Evolutionary conservation across 2,888 invertebrate species (phyloP).

Genomic region (Alsophila aescularia): DNA sequence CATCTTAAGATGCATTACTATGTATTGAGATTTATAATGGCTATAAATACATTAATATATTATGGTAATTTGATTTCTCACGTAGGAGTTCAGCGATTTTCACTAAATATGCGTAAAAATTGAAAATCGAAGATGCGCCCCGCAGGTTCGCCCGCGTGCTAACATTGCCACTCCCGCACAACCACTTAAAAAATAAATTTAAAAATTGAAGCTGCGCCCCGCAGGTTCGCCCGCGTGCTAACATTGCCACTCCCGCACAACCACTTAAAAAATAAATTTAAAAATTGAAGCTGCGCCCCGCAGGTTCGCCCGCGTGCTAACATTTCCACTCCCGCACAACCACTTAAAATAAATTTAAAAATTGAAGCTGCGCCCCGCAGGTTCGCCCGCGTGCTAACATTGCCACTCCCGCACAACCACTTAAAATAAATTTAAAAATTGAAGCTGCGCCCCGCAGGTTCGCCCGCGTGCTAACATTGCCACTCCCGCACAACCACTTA

Average conservation of each 20-base stretch:
- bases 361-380: background rate
- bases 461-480: no score
- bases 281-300: background rate
- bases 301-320: no score
- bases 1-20: conserved; percentile 25
- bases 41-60: conserved; percentile 29
- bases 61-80: conserved; percentile 27
- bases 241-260: background rate
- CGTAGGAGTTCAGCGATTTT: conserved; percentile 15
- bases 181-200: background rate
- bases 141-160: no score
- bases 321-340: background rate
- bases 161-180: background rate
- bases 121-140: background rate
- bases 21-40: conserved; percentile 25
- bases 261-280: background rate
- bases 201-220: background rate
- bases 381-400: no score
- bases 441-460: no score
- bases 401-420: background rate
- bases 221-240: no score
- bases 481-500: no score
- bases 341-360: conserved; percentile 1
- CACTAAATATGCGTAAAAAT: conserved; percentile 18
- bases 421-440: no score